Evolutionary conservation across 1,140 invertebrate genomes (phyloP).

Genomic region (Galleria mellonella): DNA sequence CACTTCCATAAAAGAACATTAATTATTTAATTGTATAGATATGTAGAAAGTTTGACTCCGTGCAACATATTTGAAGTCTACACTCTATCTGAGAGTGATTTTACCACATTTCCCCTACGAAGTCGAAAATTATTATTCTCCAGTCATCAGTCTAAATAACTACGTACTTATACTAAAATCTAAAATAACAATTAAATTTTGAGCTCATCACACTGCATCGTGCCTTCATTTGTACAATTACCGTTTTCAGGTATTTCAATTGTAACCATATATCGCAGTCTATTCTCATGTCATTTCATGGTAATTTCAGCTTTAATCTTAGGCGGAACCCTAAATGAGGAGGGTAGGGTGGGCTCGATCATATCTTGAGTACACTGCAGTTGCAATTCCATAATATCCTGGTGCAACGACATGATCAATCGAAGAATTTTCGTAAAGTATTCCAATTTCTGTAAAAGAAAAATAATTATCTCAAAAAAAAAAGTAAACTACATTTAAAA

Average conservation of each 20-base stretch:
- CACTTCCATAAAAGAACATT: no score
- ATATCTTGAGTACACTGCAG: constrained; percentile 40
- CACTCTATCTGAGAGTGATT: no score
- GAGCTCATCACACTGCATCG: constrained; percentile 5
- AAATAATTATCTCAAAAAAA: neutral
- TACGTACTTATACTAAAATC: neutral
- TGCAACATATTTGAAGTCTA: no score
- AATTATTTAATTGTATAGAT: no score
- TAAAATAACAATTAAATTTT: constrained; percentile 9
- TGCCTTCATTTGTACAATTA: constrained; percentile 11
- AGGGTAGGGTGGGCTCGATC: constrained; percentile 10
- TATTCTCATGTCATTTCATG: constrained; percentile 51
- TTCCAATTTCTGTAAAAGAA: constrained; percentile 53
- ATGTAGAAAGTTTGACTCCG: no score
- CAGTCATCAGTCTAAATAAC: no score
- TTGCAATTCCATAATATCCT: constrained; percentile 56
- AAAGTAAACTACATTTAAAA: constrained; percentile 9
- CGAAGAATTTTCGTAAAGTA: constrained; percentile 64
- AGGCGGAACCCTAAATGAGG: constrained; percentile 29
- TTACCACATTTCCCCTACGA: no score
- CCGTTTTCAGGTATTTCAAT: constrained; percentile 20
- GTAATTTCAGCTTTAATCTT: constrained; percentile 53
- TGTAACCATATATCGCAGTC: constrained; percentile 24
- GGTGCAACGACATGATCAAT: constrained; percentile 58
- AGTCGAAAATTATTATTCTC: no score